Evolutionary conservation across 1,140 invertebrate genomes (phyloP), one percentile per base, ranked within the genome.

Genomic region (Bombus confusus): DNA sequence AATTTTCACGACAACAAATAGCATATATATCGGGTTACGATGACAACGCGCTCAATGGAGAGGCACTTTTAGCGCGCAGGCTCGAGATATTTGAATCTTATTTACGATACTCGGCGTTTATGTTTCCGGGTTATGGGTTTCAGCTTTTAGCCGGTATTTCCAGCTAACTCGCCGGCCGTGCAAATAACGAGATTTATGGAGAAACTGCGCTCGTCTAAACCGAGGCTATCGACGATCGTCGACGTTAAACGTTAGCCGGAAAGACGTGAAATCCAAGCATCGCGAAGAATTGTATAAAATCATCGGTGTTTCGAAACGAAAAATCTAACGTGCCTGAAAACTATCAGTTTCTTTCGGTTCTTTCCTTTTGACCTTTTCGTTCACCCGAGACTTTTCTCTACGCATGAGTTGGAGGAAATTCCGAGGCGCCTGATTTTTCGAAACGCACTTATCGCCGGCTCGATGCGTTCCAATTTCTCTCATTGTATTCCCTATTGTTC

Each of bases 401-500:
- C 5, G 18, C n/a, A 8, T 47, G n/a, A 64, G 39, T 72, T 77
- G 37, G 31, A 64, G 28, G 76, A 74, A 68, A 41, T 59, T 41
- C 52, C 69, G 43, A 0, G 64, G 52, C 66, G 31, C 34, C 34
- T 74, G 3, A 76, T 84, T 84, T 68, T 81, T 43, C 74, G 43
- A 68, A 79, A 25, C 57, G 74, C 41, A 64, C 12, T 80, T 73
- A 77, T 77, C 25, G 34, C 47, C 57, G 83, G n/a, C 57, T 73
- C 76, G 57, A 22, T 62, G 62, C 83, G 71, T 76, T 83, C 57
- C 87, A 47, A 83, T 89, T 86, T 59, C 69, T 80, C 28, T 39
- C 74, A 80, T 83, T 43, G 83, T 31, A 25, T 37, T 75, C 69
- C 18, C 75, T 57, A 89, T 89, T 89, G 87, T 89, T 75, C 73